Conservation (phyloP, 1,140 invertebrate species). For the Anoplolepis gracilipes region DNA sequence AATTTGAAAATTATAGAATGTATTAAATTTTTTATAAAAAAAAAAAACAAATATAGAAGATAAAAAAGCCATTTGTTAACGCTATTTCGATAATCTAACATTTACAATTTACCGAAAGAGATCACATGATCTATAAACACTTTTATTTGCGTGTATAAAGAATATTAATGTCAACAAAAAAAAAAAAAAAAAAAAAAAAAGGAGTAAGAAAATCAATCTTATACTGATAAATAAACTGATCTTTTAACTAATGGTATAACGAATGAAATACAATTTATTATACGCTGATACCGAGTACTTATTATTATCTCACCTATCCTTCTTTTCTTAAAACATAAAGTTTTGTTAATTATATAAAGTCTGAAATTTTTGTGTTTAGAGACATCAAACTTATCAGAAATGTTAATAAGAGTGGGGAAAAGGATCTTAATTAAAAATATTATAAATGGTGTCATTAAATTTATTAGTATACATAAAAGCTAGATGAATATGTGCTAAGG, state of each 20-base stretch:
- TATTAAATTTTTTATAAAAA: conserved; percentile 44
- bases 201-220: conserved; percentile 32
- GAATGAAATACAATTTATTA: conserved; percentile 59
- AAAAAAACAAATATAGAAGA: neutral
- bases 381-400: neutral
- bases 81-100: conserved; percentile 6
- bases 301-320: conserved; percentile 35
- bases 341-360: conserved; percentile 10
- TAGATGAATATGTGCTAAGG: conserved; percentile 84
- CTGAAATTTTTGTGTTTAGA: neutral
- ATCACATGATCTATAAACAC: neutral
- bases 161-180: conserved; percentile 18
- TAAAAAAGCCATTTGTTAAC: conserved; percentile 2
- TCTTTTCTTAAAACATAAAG: conserved; percentile 27
- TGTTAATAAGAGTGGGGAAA: neutral
- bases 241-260: conserved; percentile 50
- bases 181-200: conserved; percentile 33
- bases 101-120: neutral
- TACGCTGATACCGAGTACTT: conserved; percentile 24
- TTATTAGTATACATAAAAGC: conserved; percentile 83
- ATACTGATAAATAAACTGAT: conserved; percentile 38
- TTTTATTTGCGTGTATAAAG: conserved; percentile 29
- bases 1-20: neutral
- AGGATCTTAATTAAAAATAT: neutral
- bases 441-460: conserved; percentile 75